Evolutionary conservation across 2,113 vertebrate species (phyloP), one percentile per base, ranked within the genome.

Genomic region (Nerophis ophidion): DNA sequence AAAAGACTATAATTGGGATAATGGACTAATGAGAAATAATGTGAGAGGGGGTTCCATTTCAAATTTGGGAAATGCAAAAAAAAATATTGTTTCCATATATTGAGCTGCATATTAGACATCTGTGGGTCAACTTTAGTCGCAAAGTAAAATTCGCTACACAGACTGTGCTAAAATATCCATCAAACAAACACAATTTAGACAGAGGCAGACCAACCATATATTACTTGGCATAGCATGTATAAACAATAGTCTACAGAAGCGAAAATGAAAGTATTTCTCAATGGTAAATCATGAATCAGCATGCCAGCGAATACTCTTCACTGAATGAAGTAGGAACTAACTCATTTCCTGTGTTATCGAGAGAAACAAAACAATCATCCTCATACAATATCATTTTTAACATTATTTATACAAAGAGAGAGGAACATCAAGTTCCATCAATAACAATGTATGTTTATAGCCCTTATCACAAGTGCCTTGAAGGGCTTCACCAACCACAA

Each of bases 151-250:
- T 78, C 65, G 66, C 66, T 19, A 79, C 51, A 2, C 19, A 52
- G 26, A 53, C 48, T 67, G 68, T 75, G 76, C 53, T 59, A 57
- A 58, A 81, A 79, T 26, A 81, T 78, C 60, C 62, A 42, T 60
- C 47, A 70, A 54, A n/a, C 71, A 68, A 81, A 76, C 63, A 77
- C 72, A 55, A 48, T 4, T 7, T 17, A 69, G 50, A 53, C 16
- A 13, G 6, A 5, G 15, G 0, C 35, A 48, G 63, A 59, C 53
- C 26, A 57, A 50, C 14, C 26, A 12, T 60, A 56, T 60, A 62
- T 34, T 57, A 61, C 68, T 75, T 68, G 14, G 9, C 14, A 26
- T 26, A 50, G 35, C 44, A 19, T 49, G 42, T 66, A 38, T 45
- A 16, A 61, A 69, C 57, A 47, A 46, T 35, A 64, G 65, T 71